Conservation (phyloP, 2,113 vertebrate species). For the Trogon surrucura region DNA sequence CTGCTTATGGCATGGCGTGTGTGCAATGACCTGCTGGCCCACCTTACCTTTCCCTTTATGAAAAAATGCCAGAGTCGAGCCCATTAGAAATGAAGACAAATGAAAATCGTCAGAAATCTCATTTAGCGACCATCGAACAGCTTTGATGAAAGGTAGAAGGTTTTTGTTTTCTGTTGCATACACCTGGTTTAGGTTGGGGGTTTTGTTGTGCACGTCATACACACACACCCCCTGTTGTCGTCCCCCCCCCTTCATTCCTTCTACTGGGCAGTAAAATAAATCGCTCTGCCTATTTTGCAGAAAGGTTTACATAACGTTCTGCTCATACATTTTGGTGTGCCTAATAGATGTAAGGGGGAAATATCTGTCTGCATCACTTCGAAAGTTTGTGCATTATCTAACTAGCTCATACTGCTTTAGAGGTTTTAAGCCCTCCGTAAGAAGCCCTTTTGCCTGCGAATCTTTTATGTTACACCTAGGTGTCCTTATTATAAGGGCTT, state of each 20-base stretch:
- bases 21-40: not conserved
- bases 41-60: not conserved
- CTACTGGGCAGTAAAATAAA: not conserved
- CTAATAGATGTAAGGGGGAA: not conserved
- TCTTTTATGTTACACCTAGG: conserved; percentile 68
- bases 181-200: not conserved
- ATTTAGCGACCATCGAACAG: conserved; percentile 50
- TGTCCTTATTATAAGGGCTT: conserved; percentile 70
- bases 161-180: not conserved
- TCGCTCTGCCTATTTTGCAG: not conserved
- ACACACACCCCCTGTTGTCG: too few relatives aligned
- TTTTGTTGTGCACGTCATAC: not conserved
- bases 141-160: not conserved
- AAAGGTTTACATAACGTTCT: conserved; percentile 22
- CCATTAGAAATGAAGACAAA: conserved; percentile 47
- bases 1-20: fast-evolving
- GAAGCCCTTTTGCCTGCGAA: conserved; percentile 49
- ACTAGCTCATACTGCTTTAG: conserved; percentile 40
- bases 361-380: not conserved
- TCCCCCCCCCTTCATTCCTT: not conserved
- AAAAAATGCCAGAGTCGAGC: conserved; percentile 18
- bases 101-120: conserved; percentile 37
- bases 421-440: conserved; percentile 57
- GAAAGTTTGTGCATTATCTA: conserved; percentile 49
- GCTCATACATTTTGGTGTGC: conserved; percentile 2